These are phyloP conservation scores for Pseudobourletiella spinata DNA, from an alignment of 1,140 invertebrate species.

Conservation along the genomic window DNA sequence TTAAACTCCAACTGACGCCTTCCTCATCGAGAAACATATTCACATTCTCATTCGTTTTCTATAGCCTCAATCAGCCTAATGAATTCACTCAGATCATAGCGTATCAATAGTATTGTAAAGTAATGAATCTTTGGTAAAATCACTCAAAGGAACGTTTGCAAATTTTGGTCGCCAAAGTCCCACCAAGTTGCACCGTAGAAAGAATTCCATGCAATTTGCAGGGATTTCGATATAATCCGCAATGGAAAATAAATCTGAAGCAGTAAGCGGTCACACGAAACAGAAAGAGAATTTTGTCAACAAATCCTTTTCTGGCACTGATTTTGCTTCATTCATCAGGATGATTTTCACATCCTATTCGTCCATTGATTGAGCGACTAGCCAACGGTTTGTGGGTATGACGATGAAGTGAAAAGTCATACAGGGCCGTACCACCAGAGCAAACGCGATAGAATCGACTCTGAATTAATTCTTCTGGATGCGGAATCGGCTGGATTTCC, in stretches of 20 bases:
- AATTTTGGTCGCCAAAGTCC: conserved; percentile 40
- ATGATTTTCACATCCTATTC: neutral
- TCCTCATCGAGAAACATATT: neutral
- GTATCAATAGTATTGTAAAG: conserved; percentile 39
- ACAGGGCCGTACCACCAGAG: conserved; percentile 13
- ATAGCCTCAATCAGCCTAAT: neutral
- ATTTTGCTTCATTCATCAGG: neutral
- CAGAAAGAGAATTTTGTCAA: neutral
- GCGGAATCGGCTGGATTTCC: conserved; percentile 10
- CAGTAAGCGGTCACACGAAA: neutral
- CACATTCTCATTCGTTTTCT: neutral
- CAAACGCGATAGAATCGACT: neutral
- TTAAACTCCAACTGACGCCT: conserved; percentile 34
- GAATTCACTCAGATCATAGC: conserved; percentile 27
- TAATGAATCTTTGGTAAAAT: conserved; percentile 35
- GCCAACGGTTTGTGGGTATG: no score
- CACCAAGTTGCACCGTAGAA: no score
- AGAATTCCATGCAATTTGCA: no score
- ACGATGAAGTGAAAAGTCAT: neutral
- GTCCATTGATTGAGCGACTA: neutral
- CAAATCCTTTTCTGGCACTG: neutral
- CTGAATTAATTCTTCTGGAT: neutral
- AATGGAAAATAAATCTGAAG: neutral
- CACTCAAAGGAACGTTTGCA: conserved; percentile 27
- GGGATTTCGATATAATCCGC: neutral